Evolutionary conservation across 2,797 vertebrate species (phyloP), one percentile per base, ranked within the genome.

Genomic region (Threskiornis aethiopicus): DNA sequence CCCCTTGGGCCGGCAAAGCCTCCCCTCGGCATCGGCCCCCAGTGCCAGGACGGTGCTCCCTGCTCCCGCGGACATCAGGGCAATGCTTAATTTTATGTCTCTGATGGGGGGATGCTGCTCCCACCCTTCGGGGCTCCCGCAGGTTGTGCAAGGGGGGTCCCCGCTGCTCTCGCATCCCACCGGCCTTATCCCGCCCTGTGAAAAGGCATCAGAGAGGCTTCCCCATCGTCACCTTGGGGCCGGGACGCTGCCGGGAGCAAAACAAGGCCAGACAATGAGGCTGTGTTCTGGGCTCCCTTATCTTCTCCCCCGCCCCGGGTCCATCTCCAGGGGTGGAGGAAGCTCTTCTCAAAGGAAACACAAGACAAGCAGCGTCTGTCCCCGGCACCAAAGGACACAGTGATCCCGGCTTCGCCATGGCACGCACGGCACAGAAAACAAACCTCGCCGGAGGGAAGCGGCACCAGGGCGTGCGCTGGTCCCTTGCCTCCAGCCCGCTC

Each of bases 11-110:
- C 1, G 4, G 71, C 70, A 80, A 59, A 89, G 11, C 65, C 42
- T 19, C 26, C 77, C 84, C 39, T 29, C 5, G 0, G 13, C 18
- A 19, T 8, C 5, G 0, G 31, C 19, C 44, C 41, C 39, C 24
- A 0, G 19, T 0, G 17, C 35, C 4, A 9, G 79, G 44, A 21
- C 0, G 0, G 28, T 7, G 55, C 35, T 29, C 10, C 11, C 49
- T 18, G 76, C 59, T 13, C 62, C 58, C 3, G 0, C 42, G 46
- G 64, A 5, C 39, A 3, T 7, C 55, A 10, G 39, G 7, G 24
- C 13, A 15, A 10, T 3, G 44, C 58, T 33, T 58, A 4, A 16
- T 52, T 39, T 61, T 14, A 12, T 13, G 15, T 39, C 13, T 20
- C 16, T 1, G 2, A 10, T 4, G 41, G 2, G 13, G 18, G 15